Conservation (phyloP, 2,113 vertebrate genomes). For the Gambusia affinis region DNA sequence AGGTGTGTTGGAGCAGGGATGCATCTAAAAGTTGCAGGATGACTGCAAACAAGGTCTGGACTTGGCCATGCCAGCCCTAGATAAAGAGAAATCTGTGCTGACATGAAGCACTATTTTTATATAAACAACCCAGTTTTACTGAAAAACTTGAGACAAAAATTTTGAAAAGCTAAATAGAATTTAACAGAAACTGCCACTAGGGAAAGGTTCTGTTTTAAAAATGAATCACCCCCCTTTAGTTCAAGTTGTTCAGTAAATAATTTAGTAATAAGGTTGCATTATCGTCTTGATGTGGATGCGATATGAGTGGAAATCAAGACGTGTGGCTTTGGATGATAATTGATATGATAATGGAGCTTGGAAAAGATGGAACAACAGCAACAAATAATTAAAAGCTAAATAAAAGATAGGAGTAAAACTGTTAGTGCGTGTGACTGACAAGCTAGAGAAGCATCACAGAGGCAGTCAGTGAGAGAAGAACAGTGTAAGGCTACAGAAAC, state of each 20-base stretch:
- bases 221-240: conserved; percentile 76
- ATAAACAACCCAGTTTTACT: no score
- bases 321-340: conserved; percentile 81
- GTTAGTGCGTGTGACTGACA: conserved; percentile 64
- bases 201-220: conserved; percentile 81
- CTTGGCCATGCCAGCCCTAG: no score
- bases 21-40: no score
- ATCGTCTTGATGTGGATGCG: conserved; percentile 79
- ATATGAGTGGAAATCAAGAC: conserved; percentile 77
- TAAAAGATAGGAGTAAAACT: conserved; percentile 80
- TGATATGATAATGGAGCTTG: conserved; percentile 80
- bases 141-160: conserved; percentile 11
- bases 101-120: no score
- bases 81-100: no score
- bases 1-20: no score
- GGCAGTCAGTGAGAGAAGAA: not conserved
- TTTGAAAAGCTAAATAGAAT: conserved; percentile 44
- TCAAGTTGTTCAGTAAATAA: conserved; percentile 81
- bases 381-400: conserved; percentile 79
- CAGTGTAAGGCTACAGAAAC: conserved; percentile 7
- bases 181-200: conserved; percentile 73
- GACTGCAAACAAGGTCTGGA: no score
- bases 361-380: conserved; percentile 71
- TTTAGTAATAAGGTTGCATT: conserved; percentile 77
- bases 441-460: conserved; percentile 24